A percentile compares a stretch with the other conserved stretches of the same genome.
These are phyloP conservation scores for Andrena trimmerana DNA, from an alignment of 2,888 invertebrate genomes.

Conservation along the genomic window DNA sequence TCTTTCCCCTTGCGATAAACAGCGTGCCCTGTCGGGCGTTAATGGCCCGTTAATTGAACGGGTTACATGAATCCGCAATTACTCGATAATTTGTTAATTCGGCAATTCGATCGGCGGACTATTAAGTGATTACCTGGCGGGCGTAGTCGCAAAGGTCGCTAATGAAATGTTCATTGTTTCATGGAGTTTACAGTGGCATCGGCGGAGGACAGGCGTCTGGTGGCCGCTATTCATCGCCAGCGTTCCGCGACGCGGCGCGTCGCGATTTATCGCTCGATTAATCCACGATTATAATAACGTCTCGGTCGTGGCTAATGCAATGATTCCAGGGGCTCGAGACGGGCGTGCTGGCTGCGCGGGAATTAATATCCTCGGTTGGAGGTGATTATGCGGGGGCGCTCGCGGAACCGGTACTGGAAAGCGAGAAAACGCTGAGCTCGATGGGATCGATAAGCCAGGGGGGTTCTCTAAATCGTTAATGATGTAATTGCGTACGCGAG, in stretches of 20 bases:
- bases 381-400: neutral
- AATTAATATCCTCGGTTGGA: slow-evolving; percentile 26
- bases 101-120: neutral
- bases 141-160: neutral
- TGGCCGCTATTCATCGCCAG: neutral
- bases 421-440: neutral
- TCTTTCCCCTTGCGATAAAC: neutral
- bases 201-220: neutral
- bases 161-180: slow-evolving; percentile 30
- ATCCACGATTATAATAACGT: slow-evolving; percentile 2
- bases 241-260: neutral
- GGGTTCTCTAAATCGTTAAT: neutral
- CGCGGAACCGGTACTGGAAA: neutral
- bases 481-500: slow-evolving; percentile 5
- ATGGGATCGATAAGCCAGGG: slow-evolving; percentile 2
- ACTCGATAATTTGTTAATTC: slow-evolving; percentile 26
- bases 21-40: neutral
- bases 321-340: neutral
- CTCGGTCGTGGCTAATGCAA: slow-evolving; percentile 17
- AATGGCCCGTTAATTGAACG: neutral
- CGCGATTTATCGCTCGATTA: slow-evolving; percentile 11
- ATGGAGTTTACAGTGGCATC: neutral
- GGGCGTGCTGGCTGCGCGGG: neutral
- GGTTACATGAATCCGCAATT: neutral
- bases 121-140: slow-evolving; percentile 10